These are phyloP conservation scores for Yponomeuta evonymella DNA, from an alignment of 2,888 invertebrate genomes.

Conservation along the genomic window DNA sequence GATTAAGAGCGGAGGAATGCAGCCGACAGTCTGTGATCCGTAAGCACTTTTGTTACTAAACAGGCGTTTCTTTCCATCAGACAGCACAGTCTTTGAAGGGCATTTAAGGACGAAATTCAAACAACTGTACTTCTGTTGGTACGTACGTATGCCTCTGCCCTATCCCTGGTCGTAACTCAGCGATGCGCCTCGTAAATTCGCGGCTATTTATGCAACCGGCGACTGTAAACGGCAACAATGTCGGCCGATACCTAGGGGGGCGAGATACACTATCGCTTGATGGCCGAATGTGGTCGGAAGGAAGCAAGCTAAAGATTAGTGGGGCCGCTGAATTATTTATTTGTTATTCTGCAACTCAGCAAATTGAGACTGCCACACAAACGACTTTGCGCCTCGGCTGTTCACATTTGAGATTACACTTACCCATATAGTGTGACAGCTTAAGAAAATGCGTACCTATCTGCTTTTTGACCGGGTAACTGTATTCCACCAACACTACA, in stretches of 20 bases:
- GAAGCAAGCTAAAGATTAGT: slow-evolving; percentile 26
- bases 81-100: no score
- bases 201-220: slow-evolving; percentile 33
- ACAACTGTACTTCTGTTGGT: neutral
- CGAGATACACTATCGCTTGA: slow-evolving; percentile 31
- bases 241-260: slow-evolving; percentile 23
- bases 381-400: neutral
- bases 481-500: no score
- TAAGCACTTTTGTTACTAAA: no score
- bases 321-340: slow-evolving; percentile 18
- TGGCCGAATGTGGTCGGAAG: slow-evolving; percentile 29
- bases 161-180: slow-evolving; percentile 23
- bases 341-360: neutral
- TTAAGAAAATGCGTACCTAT: neutral
- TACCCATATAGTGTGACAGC: neutral
- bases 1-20: no score
- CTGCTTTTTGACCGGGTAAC: no score
- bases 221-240: slow-evolving; percentile 34
- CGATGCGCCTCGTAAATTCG: slow-evolving; percentile 38
- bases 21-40: no score
- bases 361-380: neutral
- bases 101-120: no score
- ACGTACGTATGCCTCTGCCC: slow-evolving; percentile 22
- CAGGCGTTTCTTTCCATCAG: no score
- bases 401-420: neutral